phyloP scores from a whole-genome alignment of 2,113 vertebrate genomes.

The Anoura caudifer region DNA sequence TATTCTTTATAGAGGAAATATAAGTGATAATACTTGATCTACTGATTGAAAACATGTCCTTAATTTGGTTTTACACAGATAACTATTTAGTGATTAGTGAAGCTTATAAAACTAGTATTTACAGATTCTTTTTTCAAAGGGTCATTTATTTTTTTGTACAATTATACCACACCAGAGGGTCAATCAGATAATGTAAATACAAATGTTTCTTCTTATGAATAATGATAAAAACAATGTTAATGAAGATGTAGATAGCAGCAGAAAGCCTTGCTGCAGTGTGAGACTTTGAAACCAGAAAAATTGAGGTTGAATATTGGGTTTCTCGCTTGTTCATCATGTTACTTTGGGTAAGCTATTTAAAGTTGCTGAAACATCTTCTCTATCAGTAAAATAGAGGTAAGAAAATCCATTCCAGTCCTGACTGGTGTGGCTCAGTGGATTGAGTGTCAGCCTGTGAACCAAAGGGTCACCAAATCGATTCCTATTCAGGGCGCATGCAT shows the following conservation, averaged over 20 bases:
- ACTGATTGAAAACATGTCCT: neutral
- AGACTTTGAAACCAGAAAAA: neutral
- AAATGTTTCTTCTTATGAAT: neutral
- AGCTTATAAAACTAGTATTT: neutral
- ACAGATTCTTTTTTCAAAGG: neutral
- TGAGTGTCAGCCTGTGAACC: too few species aligned
- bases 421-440: too few species aligned
- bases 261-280: neutral
- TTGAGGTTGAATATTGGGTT: neutral
- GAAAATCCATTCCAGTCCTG: neutral
- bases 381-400: neutral
- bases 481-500: too few species aligned
- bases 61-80: neutral
- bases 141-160: neutral
- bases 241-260: neutral
- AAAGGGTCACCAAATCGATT: too few species aligned
- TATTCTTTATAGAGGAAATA: conserved; percentile 33
- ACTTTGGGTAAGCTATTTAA: neutral
- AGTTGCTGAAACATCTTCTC: neutral
- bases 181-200: neutral
- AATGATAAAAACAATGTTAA: neutral
- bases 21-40: conserved; percentile 6
- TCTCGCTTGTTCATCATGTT: neutral
- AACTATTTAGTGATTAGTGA: neutral
- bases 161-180: neutral